These are phyloP conservation scores for Suricata suricatta DNA, from an alignment of 2,113 vertebrate species.

Conservation along the genomic window DNA sequence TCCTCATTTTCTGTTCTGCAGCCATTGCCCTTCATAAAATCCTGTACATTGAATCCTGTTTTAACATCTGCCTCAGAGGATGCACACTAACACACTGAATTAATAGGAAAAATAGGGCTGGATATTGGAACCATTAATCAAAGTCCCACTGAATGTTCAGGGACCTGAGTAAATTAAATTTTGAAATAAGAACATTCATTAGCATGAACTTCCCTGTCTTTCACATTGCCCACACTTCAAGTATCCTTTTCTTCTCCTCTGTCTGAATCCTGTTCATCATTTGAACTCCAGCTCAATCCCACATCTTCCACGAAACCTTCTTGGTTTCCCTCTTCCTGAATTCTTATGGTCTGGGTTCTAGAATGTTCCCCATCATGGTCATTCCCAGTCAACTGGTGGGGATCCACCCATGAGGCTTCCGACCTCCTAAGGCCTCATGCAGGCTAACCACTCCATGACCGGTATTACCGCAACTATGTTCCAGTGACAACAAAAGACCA, in stretches of 20 bases:
- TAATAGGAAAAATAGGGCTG: not conserved
- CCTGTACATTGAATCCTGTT: not conserved
- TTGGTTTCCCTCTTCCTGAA: not conserved
- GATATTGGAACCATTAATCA: not conserved
- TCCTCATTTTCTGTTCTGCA: not conserved
- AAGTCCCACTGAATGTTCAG: not conserved
- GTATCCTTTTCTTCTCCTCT: not conserved
- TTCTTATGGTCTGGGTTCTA: not conserved
- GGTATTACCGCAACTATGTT: not conserved
- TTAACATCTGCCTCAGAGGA: not conserved
- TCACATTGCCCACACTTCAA: not conserved
- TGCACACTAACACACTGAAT: not conserved
- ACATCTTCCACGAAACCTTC: not conserved
- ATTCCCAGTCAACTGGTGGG: not conserved
- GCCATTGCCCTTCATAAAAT: not conserved
- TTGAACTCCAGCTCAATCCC: not conserved
- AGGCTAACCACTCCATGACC: not conserved
- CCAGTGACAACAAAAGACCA: not conserved
- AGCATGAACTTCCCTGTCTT: not conserved
- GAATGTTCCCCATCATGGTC: not conserved
- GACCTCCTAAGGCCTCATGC: not conserved
- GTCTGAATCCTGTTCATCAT: not conserved
- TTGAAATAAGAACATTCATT: not conserved
- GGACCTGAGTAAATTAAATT: not conserved
- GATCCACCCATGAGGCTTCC: not conserved